Conservation (phyloP, 2,113 vertebrate species). For the Clarias gariepinus region DNA sequence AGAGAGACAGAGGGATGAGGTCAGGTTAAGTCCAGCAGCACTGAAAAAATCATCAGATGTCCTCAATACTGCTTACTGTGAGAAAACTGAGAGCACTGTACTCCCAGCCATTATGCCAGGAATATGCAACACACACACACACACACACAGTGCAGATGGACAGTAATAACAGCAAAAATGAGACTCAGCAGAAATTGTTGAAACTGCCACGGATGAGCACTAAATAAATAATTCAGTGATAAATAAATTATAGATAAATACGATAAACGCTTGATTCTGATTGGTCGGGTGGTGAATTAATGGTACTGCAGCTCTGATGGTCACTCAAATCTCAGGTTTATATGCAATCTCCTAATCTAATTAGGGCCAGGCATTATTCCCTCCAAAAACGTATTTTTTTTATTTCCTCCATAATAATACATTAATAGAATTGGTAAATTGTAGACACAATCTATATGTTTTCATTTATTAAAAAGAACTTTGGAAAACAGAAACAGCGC, state of each 20-base stretch:
- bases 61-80: conserved; percentile 32
- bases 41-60: conserved; percentile 30
- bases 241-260: background rate
- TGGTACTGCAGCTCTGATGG: background rate
- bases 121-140: conserved; percentile 3
- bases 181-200: background rate
- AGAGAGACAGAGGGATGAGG: conserved; percentile 3
- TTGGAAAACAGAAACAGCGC: too few species aligned
- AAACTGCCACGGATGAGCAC: background rate
- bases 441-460: too few species aligned
- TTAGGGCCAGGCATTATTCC: too few species aligned
- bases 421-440: too few species aligned
- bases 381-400: too few species aligned
- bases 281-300: background rate
- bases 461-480: too few species aligned
- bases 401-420: too few species aligned
- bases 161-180: background rate
- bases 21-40: conserved; percentile 23
- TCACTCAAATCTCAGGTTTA: background rate
- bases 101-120: background rate
- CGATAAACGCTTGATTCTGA: background rate
- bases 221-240: too few species aligned
- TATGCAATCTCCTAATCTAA: background rate
- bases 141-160: background rate
- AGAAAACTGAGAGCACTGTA: conserved; percentile 11